Evolutionary conservation across 2,113 vertebrate species (phyloP).

Genomic region (Okapia johnstoni): DNA sequence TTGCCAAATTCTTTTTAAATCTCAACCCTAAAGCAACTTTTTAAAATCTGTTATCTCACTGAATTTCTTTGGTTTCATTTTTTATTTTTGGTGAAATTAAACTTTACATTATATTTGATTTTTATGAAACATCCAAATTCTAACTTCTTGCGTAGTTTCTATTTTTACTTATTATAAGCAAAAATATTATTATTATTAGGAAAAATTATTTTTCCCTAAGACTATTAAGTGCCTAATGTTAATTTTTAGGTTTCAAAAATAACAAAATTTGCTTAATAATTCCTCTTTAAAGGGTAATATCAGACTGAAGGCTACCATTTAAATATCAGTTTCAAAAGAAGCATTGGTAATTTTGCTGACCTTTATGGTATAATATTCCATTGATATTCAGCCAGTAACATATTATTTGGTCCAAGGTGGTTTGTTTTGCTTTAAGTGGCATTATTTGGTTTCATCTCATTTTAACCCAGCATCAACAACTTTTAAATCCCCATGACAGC

Average conservation of each 20-base stretch:
- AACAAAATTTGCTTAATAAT: neutral
- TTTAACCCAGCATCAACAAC: neutral
- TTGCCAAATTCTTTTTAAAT: neutral
- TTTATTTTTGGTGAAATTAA: neutral
- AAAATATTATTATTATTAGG: neutral
- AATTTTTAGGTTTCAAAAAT: conserved; percentile 8
- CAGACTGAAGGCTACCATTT: neutral
- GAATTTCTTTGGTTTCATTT: conserved; percentile 4
- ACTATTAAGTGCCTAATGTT: neutral
- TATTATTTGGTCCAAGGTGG: neutral
- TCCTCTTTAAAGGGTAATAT: neutral
- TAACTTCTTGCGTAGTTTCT: neutral
- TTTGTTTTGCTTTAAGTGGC: neutral
- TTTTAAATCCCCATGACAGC: neutral
- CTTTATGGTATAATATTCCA: neutral
- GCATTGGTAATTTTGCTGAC: neutral
- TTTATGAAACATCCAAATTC: neutral
- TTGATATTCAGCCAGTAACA: neutral
- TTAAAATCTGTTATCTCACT: neutral
- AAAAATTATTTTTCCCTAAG: neutral
- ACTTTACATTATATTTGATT: neutral
- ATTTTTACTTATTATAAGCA: neutral
- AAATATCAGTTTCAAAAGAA: neutral
- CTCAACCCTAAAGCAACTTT: neutral
- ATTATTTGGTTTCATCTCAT: neutral